These are phyloP conservation scores for Microcebus ravelobensis DNA, from an alignment of 2,113 vertebrate species.

Conservation along the genomic window DNA sequence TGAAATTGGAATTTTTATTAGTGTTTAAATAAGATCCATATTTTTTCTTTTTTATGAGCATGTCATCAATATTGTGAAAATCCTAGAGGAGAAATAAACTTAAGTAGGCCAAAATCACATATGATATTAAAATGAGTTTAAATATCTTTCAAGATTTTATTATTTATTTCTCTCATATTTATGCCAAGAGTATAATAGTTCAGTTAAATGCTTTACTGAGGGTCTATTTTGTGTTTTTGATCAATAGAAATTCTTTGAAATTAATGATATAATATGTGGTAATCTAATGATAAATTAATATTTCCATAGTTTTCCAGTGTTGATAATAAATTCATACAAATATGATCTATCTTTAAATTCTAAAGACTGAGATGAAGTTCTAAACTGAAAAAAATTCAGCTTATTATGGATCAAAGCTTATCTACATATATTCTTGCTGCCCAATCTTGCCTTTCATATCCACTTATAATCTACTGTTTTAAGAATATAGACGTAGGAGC, in stretches of 20 bases:
- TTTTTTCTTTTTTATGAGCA: constrained; percentile 52
- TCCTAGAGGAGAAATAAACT: constrained; percentile 71
- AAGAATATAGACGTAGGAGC: not conserved
- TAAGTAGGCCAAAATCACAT: constrained; percentile 67
- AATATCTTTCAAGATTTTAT: constrained; percentile 69
- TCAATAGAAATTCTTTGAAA: constrained; percentile 49
- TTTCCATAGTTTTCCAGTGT: constrained; percentile 39
- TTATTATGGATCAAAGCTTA: not conserved
- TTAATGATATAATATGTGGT: constrained; percentile 32
- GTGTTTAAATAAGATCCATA: constrained; percentile 68
- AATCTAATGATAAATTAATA: constrained; percentile 39
- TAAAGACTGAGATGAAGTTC: not conserved
- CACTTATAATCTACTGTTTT: not conserved
- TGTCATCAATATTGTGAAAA: constrained; percentile 62
- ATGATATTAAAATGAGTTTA: constrained; percentile 71
- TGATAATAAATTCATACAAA: constrained; percentile 38
- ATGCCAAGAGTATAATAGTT: constrained; percentile 59
- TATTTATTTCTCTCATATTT: constrained; percentile 70
- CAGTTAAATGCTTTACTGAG: constrained; percentile 28
- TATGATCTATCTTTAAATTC: not conserved
- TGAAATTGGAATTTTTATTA: constrained; percentile 62
- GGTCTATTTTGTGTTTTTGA: constrained; percentile 55
- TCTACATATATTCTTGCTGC: not conserved
- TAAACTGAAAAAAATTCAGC: not conserved
- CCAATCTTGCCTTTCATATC: not conserved